Percentiles rank a stretch among this genome's conserved stretches.
phyloP scores from a whole-genome alignment of 2,113 vertebrate species.

The Percina caprodes region DNA sequence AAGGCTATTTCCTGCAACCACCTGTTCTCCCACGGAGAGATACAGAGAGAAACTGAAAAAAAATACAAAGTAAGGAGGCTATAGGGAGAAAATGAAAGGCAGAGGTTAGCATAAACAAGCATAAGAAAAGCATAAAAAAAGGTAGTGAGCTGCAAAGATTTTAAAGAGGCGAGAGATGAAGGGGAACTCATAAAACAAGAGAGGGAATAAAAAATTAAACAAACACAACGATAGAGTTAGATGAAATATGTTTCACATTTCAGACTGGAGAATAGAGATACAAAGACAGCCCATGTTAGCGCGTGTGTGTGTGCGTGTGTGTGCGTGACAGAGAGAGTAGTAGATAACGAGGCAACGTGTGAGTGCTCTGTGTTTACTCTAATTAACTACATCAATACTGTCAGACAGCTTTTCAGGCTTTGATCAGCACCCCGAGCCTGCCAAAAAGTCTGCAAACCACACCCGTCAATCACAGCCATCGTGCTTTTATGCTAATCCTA shows the following conservation, averaged over 20 bases:
- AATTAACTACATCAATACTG: conserved; percentile 79
- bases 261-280: conserved; percentile 57
- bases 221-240: conserved; percentile 28
- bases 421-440: conserved; percentile 65
- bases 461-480: conserved; percentile 64
- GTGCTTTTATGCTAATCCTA: conserved; percentile 51
- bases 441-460: conserved; percentile 61
- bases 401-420: conserved; percentile 66
- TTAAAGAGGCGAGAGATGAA: conserved; percentile 22
- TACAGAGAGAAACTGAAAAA: neutral
- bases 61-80: conserved; percentile 6
- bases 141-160: conserved; percentile 20
- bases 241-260: conserved; percentile 59
- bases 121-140: neutral
- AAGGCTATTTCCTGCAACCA: conserved; percentile 26
- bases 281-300: conserved; percentile 57
- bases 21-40: conserved; percentile 46
- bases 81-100: conserved; percentile 10
- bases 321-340: neutral
- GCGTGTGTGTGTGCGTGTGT: conserved; percentile 32
- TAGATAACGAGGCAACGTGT: conserved; percentile 64
- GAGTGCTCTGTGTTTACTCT: conserved; percentile 72
- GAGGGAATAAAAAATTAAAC: neutral
- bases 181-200: neutral
- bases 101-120: conserved; percentile 4